Evolutionary conservation across 2,113 vertebrate genomes (phyloP).

Genomic region (Turdus rufiventris): DNA sequence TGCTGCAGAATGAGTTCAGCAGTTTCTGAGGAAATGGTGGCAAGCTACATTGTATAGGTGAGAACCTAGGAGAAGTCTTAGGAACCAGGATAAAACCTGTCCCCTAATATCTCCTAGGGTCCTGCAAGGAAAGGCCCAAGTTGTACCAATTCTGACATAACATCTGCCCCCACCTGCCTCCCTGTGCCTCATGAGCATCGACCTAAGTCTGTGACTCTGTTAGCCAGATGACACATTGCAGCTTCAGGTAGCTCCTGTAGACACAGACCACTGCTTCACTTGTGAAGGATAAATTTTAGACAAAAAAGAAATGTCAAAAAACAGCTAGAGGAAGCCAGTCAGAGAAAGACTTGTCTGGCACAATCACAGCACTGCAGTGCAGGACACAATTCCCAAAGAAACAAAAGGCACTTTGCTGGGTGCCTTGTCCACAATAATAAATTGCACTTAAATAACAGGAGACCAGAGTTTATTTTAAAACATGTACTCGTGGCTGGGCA

Average conservation of each 20-base stretch:
- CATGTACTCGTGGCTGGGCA: background rate
- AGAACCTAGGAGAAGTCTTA: background rate
- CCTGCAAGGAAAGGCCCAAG: background rate
- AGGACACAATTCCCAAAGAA: background rate
- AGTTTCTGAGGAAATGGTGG: background rate
- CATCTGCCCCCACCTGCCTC: background rate
- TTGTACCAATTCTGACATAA: background rate
- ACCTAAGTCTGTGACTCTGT: background rate
- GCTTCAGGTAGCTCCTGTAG: rapidly evolving
- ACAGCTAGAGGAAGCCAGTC: background rate
- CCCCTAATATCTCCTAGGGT: background rate
- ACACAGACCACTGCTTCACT: background rate
- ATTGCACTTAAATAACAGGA: background rate
- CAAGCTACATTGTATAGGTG: background rate
- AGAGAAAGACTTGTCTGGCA: background rate
- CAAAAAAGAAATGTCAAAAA: background rate
- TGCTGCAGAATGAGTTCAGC: background rate
- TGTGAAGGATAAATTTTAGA: background rate
- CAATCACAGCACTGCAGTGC: background rate
- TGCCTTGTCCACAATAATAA: background rate
- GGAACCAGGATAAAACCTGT: background rate
- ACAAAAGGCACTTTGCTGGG: background rate
- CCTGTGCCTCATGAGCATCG: background rate
- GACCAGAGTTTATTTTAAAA: background rate
- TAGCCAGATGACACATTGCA: background rate